These are phyloP conservation scores for Cosmia pyralina DNA, from an alignment of 2,888 invertebrate species.

Conservation along the genomic window DNA sequence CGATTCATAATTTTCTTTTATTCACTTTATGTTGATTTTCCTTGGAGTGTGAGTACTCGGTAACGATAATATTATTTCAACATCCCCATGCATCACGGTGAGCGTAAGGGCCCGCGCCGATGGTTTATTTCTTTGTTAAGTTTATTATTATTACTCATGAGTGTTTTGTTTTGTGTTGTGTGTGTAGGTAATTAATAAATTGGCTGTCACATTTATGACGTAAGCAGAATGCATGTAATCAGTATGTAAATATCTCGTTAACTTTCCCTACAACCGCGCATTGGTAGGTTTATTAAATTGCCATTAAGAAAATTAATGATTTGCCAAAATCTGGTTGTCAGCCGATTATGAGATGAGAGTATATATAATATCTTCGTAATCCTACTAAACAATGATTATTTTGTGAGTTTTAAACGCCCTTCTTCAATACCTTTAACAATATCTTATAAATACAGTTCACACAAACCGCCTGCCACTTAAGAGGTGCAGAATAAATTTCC, in stretches of 20 bases:
- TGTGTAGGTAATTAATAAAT: slow-evolving; percentile 62
- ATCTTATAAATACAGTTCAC: slow-evolving; percentile 60
- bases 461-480: slow-evolving; percentile 69
- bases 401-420: not conserved
- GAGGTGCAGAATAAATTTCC: slow-evolving; percentile 86
- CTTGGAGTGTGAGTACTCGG: slow-evolving; percentile 88
- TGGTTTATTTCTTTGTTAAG: slow-evolving; percentile 85
- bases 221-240: not conserved
- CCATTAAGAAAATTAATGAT: too few relatives aligned
- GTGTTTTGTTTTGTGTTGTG: slow-evolving; percentile 63
- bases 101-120: slow-evolving; percentile 69
- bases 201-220: slow-evolving; percentile 32
- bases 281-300: not conserved
- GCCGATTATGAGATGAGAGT: too few relatives aligned
- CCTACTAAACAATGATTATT: not conserved
- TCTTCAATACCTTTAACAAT: slow-evolving; percentile 13
- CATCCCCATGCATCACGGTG: slow-evolving; percentile 87
- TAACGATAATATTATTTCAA: slow-evolving; percentile 90
- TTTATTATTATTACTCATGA: slow-evolving; percentile 78
- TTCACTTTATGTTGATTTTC: slow-evolving; percentile 91
- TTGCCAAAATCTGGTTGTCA: too few relatives aligned
- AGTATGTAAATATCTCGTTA: not conserved
- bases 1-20: slow-evolving; percentile 91
- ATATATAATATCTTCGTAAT: not conserved
- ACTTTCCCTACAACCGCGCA: not conserved